A percentile compares a stretch with the other conserved stretches of the same genome.
These are phyloP conservation scores for Loriculus beryllinus DNA, from an alignment of 2,797 vertebrate genomes.

Conservation along the genomic window DNA sequence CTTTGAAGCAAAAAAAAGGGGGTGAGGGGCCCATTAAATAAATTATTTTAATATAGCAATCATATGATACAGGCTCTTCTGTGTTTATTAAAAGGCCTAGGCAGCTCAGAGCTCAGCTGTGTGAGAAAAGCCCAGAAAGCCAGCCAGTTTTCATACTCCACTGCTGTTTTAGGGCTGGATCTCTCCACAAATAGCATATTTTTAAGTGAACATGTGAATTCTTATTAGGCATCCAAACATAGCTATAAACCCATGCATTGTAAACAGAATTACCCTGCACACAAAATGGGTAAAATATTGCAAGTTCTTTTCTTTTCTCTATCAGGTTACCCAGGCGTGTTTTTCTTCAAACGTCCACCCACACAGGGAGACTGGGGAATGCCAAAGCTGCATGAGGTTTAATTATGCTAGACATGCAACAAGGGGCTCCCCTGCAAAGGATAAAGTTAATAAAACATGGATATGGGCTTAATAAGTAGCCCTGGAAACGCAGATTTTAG, in stretches of 20 bases:
- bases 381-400: conserved; percentile 41
- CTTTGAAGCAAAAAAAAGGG: conserved; percentile 45
- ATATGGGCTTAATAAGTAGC: conserved; percentile 46
- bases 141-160: not conserved
- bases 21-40: conserved; percentile 46
- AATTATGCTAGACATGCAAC: conserved; percentile 50
- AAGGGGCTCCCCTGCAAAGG: conserved; percentile 57
- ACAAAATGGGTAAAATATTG: not conserved
- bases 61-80: conserved; percentile 41
- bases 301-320: conserved; percentile 30
- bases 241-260: conserved; percentile 1
- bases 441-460: conserved; percentile 61
- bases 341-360: not conserved
- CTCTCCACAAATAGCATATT: conserved; percentile 5
- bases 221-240: conserved; percentile 24
- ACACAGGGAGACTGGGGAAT: conserved; percentile 19
- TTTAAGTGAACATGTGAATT: conserved; percentile 33
- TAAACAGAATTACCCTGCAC: conserved; percentile 42
- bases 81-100: conserved; percentile 32
- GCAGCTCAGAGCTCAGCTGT: conserved; percentile 36
- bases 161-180: not conserved
- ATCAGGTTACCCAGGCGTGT: conserved; percentile 69
- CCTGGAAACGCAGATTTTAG: not conserved
- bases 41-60: conserved; percentile 65
- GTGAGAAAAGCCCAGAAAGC: not conserved